Evolutionary conservation across 2,888 invertebrate species (phyloP).

Genomic region (Mythimna albipuncta): DNA sequence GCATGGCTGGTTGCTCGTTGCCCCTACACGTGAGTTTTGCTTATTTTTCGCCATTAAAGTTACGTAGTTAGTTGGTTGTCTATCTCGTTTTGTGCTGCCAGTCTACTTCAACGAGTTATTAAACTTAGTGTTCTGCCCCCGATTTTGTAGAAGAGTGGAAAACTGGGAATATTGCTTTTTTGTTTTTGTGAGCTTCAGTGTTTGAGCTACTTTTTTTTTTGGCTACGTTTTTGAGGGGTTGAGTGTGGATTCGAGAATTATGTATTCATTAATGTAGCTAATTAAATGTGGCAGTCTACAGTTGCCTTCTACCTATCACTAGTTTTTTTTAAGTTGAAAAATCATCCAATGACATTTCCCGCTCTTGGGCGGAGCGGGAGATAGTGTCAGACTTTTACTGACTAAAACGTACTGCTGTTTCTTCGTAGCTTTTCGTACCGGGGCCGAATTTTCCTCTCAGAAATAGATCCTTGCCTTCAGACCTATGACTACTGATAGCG

Average conservation of each 20-base stretch:
- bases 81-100: conserved; percentile 69
- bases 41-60: conserved; percentile 66
- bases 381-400: too few species aligned
- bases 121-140: conserved; percentile 36
- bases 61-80: conserved; percentile 72
- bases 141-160: conserved; percentile 34
- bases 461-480: too few species aligned
- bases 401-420: too few species aligned
- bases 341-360: too few species aligned
- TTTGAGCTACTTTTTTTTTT: background rate
- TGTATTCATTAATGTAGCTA: too few species aligned
- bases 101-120: conserved; percentile 60
- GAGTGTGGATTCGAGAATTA: background rate
- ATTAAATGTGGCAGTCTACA: too few species aligned
- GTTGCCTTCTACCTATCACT: too few species aligned
- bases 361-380: too few species aligned
- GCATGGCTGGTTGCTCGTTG: conserved; percentile 29
- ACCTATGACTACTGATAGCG: too few species aligned
- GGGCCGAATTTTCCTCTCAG: too few species aligned
- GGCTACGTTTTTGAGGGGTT: background rate
- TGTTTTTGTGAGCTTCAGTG: conserved; percentile 2
- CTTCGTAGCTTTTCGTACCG: too few species aligned
- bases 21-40: conserved; percentile 60
- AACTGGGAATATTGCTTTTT: conserved; percentile 27
- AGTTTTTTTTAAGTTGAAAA: too few species aligned